Evolutionary conservation across 2,888 invertebrate genomes (phyloP).

Genomic region (Stramonita haemastoma): DNA sequence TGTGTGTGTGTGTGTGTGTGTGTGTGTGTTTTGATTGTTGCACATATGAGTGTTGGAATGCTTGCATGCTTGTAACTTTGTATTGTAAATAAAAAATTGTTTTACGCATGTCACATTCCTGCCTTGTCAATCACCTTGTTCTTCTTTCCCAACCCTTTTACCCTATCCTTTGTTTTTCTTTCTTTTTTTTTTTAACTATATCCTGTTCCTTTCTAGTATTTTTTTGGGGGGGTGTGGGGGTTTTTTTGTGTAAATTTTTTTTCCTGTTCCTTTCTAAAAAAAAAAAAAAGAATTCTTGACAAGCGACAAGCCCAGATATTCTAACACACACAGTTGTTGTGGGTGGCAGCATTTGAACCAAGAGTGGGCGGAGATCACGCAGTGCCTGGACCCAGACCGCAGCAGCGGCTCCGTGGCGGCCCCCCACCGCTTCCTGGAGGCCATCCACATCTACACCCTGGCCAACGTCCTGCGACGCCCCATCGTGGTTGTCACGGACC

Average conservation of each 20-base stretch:
- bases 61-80: too few relatives aligned
- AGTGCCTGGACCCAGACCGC: constrained; percentile 20
- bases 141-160: too few relatives aligned
- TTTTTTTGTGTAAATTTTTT: not conserved
- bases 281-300: not conserved
- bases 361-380: constrained; percentile 65
- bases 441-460: constrained; percentile 73
- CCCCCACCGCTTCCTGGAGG: constrained; percentile 63
- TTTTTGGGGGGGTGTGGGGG: not conserved
- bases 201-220: too few relatives aligned
- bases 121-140: too few relatives aligned
- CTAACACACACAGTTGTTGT: not conserved
- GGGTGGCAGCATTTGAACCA: constrained; percentile 54
- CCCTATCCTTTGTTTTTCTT: too few relatives aligned
- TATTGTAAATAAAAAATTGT: too few relatives aligned
- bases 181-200: too few relatives aligned
- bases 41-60: too few relatives aligned
- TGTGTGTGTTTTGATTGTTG: too few relatives aligned
- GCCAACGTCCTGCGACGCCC: constrained; percentile 74
- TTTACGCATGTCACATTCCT: too few relatives aligned
- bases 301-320: too few relatives aligned
- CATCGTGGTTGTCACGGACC: constrained; percentile 71
- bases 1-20: too few relatives aligned
- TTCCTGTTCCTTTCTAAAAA: not conserved
- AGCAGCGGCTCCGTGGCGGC: constrained; percentile 32